Evolutionary conservation across 1,140 invertebrate species (phyloP), one percentile per base, ranked within the genome.

Genomic region (Drosophila santomea): DNA sequence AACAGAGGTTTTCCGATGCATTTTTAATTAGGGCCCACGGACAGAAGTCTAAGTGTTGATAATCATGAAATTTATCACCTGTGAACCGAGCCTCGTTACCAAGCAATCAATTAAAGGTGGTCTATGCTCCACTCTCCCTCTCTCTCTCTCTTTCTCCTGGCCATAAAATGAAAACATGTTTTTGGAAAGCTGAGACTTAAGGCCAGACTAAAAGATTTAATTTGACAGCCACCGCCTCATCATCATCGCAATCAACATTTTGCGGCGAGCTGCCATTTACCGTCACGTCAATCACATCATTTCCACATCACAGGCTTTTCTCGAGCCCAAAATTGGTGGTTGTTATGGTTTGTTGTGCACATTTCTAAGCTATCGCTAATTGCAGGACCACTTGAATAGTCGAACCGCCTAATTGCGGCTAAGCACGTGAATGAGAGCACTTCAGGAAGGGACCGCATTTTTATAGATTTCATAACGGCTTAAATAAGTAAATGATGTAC

Each of bases 51-150:
- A 68, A 63, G 85, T 84, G 84, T 80, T 84, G 80, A 84, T 89
- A 89, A 89, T 89, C 80, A 77, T 72, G 68, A 45, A 89, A 89
- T 89, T 89, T 89, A 89, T 89, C 80, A 89, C 80, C 84, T 88
- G 84, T 83, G 75, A 88, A 83, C 69, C 63, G 79, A 86, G 58
- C 45, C 68, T 73, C 55, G 47, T 75, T 76, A 78, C 35, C 51
- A 14, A 52, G 41, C 73, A 58, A 75, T 75, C 73, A 75, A 77
- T 68, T 77, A 71, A 69, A 56, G n/a, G 48, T 50, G 23, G 12
- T 23, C 44, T 4, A 10, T 45, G 20, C 25, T 4, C 20, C n/a
- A 54, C 39, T 59, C 41, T 38, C 32, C 39, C 6, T 59, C 48
- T 39, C 35, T 47, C 7, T 51, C 28, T 44, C 45, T 45, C 2